phyloP scores from a whole-genome alignment of 1,140 invertebrate species.

The Neodiprion lecontei region DNA sequence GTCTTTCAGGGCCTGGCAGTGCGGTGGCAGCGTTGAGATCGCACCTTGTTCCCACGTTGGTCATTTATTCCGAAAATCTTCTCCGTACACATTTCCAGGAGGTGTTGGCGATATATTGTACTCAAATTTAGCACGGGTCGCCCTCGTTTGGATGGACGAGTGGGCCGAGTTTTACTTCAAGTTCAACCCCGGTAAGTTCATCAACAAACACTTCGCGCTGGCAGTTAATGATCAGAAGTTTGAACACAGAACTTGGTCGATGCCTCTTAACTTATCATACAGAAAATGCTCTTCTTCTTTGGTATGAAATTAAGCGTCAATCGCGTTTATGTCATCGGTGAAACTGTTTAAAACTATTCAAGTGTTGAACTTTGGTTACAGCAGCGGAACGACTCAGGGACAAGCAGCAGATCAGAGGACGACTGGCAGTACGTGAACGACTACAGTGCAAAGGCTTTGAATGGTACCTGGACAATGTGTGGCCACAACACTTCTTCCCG shows the following conservation, averaged over 20 bases:
- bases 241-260: constrained; percentile 25
- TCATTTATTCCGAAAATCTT: constrained; percentile 95
- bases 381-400: constrained; percentile 68
- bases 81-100: constrained; percentile 90
- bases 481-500: constrained; percentile 91
- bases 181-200: constrained; percentile 69
- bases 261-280: background rate
- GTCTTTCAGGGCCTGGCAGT: constrained; percentile 95
- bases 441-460: constrained; percentile 89
- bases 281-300: constrained; percentile 11
- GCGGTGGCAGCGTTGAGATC: constrained; percentile 94
- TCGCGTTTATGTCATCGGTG: background rate
- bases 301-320: background rate
- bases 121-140: constrained; percentile 87
- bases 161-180: constrained; percentile 93
- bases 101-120: constrained; percentile 88
- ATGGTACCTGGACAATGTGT: constrained; percentile 95
- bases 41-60: constrained; percentile 96
- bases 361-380: constrained; percentile 39
- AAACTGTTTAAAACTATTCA: constrained; percentile 8
- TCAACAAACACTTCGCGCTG: constrained; percentile 4
- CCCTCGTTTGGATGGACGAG: constrained; percentile 93
- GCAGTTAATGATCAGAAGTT: constrained; percentile 42
- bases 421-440: constrained; percentile 76
- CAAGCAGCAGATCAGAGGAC: constrained; percentile 73